Evolutionary conservation across 2,113 vertebrate genomes (phyloP).

Genomic region (Drymodes brunneopygia): DNA sequence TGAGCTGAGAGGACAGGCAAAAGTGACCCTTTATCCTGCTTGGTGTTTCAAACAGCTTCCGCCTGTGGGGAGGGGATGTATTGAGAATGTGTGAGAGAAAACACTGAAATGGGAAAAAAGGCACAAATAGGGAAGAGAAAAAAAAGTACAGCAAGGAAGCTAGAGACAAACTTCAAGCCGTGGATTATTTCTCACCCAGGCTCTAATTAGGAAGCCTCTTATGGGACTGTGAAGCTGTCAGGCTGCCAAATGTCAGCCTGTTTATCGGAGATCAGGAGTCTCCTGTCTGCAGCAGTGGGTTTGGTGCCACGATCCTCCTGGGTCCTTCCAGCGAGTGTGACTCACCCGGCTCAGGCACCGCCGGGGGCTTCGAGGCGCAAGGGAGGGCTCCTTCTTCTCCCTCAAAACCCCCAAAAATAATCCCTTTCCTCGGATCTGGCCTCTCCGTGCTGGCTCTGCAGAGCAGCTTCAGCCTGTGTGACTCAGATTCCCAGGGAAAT

Average conservation of each 20-base stretch:
- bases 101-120: neutral
- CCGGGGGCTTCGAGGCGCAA: neutral
- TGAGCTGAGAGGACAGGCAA: constrained; percentile 6
- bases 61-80: neutral
- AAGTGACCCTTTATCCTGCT: neutral
- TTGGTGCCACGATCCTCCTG: neutral
- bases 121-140: neutral
- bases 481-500: constrained; percentile 43
- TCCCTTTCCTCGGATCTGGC: neutral
- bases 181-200: constrained; percentile 52
- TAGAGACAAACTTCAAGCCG: constrained; percentile 30
- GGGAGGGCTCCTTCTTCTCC: neutral
- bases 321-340: neutral
- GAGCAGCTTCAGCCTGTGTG: neutral
- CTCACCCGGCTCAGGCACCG: neutral
- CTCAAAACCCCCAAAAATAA: neutral
- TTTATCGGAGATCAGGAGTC: constrained; percentile 31
- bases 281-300: neutral
- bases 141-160: neutral
- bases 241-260: constrained; percentile 43
- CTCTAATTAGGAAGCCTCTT: constrained; percentile 65
- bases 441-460: neutral
- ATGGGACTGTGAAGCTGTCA: constrained; percentile 52
- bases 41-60: constrained; percentile 19
- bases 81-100: neutral